Conservation (phyloP, 2,888 invertebrate genomes). For the Polylopha cassiicola region DNA sequence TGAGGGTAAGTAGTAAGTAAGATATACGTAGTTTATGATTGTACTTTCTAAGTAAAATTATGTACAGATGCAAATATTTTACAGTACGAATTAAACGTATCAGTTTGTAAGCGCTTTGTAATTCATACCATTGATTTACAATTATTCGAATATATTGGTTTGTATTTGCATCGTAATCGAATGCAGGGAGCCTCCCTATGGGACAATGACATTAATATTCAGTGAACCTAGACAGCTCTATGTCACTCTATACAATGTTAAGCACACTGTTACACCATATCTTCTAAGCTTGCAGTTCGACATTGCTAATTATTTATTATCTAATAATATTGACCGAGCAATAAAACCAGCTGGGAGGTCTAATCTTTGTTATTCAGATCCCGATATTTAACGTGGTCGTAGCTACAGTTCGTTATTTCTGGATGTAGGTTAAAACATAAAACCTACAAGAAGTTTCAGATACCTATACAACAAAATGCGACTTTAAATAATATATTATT, state of each 20-base stretch:
- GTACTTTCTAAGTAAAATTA: no score
- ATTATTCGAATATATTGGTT: slow-evolving; percentile 2
- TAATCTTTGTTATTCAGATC: slow-evolving; percentile 36
- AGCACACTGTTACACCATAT: slow-evolving; percentile 2
- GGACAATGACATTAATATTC: slow-evolving; percentile 17
- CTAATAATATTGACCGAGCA: slow-evolving; percentile 26
- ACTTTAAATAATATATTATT: no score
- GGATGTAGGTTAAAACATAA: no score
- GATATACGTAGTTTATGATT: no score
- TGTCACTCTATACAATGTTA: slow-evolving; percentile 13
- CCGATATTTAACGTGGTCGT: slow-evolving; percentile 25
- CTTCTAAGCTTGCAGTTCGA: neutral
- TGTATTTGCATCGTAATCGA: slow-evolving; percentile 6
- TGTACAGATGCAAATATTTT: no score
- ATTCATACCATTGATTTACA: no score
- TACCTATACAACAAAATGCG: no score
- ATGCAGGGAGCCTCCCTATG: slow-evolving; percentile 10
- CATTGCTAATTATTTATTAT: slow-evolving; percentile 18
- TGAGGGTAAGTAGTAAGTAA: no score
- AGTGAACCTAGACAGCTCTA: slow-evolving; percentile 5
- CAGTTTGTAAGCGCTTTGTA: no score
- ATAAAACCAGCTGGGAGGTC: slow-evolving; percentile 39
- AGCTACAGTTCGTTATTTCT: slow-evolving; percentile 12
- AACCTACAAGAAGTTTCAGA: no score
- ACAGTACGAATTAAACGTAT: slow-evolving; percentile 13